A percentile compares a stretch with the other conserved stretches of the same genome.
phyloP scores from a whole-genome alignment of 2,888 invertebrate genomes.

The Amphimallon solstitiale region DNA sequence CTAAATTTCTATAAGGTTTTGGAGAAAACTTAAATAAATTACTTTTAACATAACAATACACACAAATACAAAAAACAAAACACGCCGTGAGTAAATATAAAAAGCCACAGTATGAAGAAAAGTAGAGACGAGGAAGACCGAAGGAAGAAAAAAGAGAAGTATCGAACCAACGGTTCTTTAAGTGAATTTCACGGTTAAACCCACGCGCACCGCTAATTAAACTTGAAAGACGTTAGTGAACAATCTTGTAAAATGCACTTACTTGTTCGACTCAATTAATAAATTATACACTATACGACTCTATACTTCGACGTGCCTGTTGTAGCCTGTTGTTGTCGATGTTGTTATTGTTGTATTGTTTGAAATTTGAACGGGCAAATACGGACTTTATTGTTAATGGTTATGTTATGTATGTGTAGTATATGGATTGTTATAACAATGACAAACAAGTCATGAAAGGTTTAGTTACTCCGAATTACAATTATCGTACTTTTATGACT shows the following conservation, averaged over 20 bases:
- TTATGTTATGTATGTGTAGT: no score
- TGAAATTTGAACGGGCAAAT: background rate
- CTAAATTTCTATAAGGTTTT: no score
- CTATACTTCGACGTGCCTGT: slow-evolving; percentile 12
- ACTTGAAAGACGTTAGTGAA: slow-evolving; percentile 37
- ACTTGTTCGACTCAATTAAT: slow-evolving; percentile 36
- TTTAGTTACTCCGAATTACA: no score
- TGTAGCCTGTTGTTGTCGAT: background rate
- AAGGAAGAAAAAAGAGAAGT: slow-evolving; percentile 18
- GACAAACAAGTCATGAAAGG: no score
- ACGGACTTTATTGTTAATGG: background rate
- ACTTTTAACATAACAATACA: no score
- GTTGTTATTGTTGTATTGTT: slow-evolving; percentile 5
- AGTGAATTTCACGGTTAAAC: slow-evolving; percentile 41
- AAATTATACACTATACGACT: slow-evolving; percentile 36
- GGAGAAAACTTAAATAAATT: no score
- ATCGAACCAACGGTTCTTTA: slow-evolving; percentile 37
- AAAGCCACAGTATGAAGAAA: slow-evolving; percentile 7
- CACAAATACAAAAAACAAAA: slow-evolving; percentile 16
- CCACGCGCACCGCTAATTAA: slow-evolving; percentile 40
- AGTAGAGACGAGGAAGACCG: slow-evolving; percentile 16
- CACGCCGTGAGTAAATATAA: slow-evolving; percentile 4
- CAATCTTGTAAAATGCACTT: slow-evolving; percentile 38
- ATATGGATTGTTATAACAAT: no score
- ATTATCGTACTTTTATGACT: no score